Percentiles rank a stretch among this genome's conserved stretches.
These are phyloP conservation scores for Vulpes ferrilata DNA, from an alignment of 2,113 vertebrate genomes.

Conservation along the genomic window DNA sequence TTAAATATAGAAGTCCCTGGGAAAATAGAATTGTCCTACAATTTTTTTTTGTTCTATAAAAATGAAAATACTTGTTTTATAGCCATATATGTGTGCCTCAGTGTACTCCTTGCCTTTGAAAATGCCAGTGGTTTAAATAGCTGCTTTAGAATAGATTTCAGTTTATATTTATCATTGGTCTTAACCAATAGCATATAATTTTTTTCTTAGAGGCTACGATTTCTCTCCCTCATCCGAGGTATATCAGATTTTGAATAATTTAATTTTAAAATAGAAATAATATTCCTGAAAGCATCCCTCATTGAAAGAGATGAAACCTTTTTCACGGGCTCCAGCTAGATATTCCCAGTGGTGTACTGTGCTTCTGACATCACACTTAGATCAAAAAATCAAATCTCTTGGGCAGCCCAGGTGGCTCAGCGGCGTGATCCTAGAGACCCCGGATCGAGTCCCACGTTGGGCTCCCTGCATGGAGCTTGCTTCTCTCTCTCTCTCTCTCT, in stretches of 20 bases:
- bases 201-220: background rate
- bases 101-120: background rate
- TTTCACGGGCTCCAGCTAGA: background rate
- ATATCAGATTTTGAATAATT: constrained; percentile 29
- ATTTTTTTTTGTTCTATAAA: constrained; percentile 1
- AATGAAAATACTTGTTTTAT: constrained; percentile 6
- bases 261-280: background rate
- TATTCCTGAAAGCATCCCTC: background rate
- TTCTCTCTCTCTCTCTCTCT: too few species aligned
- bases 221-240: background rate
- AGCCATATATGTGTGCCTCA: background rate
- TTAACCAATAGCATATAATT: background rate
- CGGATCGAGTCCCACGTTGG: too few species aligned
- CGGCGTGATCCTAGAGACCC: too few species aligned
- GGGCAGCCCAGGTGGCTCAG: too few species aligned
- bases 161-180: background rate
- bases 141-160: constrained; percentile 26
- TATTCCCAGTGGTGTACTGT: background rate
- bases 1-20: background rate
- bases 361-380: constrained; percentile 25
- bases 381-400: constrained; percentile 64
- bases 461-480: too few species aligned
- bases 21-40: background rate
- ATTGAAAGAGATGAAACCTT: background rate
- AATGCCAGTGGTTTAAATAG: constrained; percentile 15